These are phyloP conservation scores for Ibidorhyncha struthersii DNA, from an alignment of 2,113 vertebrate species.

Conservation along the genomic window DNA sequence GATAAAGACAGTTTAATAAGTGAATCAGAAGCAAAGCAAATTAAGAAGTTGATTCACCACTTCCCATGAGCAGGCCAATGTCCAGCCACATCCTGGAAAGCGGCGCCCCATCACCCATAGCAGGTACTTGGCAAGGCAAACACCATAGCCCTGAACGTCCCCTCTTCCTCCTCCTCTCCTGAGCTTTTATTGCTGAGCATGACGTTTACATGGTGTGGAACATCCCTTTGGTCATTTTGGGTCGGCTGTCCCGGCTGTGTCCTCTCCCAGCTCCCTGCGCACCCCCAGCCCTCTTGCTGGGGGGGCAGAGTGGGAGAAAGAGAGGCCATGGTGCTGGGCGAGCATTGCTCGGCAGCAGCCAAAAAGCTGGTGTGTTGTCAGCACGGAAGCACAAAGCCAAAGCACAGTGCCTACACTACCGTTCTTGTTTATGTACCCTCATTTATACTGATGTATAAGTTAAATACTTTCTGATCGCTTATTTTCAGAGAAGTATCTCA, in stretches of 20 bases:
- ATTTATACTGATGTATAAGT: background rate
- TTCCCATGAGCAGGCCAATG: background rate
- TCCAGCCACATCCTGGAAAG: accelerated
- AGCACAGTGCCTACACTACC: background rate
- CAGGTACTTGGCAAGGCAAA: background rate
- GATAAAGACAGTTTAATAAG: background rate
- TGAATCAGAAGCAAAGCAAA: background rate
- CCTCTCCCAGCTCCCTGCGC: too few relatives aligned
- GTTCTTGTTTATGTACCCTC: background rate
- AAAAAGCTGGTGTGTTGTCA: background rate
- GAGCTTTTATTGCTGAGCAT: background rate
- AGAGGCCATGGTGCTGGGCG: too few relatives aligned
- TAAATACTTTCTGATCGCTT: background rate
- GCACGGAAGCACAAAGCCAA: background rate
- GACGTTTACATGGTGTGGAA: too few relatives aligned
- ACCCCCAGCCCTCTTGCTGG: too few relatives aligned
- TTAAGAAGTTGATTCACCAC: background rate
- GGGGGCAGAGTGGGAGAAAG: too few relatives aligned
- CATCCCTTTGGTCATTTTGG: too few relatives aligned
- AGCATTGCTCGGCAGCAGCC: too few relatives aligned
- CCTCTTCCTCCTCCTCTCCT: background rate
- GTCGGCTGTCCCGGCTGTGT: too few relatives aligned
- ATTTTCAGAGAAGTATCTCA: background rate
- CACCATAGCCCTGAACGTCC: accelerated
- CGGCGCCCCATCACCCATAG: accelerated